Evolutionary conservation across 2,113 vertebrate genomes (phyloP), one percentile per base, ranked within the genome.

Genomic region (Phaethornis superciliosus): DNA sequence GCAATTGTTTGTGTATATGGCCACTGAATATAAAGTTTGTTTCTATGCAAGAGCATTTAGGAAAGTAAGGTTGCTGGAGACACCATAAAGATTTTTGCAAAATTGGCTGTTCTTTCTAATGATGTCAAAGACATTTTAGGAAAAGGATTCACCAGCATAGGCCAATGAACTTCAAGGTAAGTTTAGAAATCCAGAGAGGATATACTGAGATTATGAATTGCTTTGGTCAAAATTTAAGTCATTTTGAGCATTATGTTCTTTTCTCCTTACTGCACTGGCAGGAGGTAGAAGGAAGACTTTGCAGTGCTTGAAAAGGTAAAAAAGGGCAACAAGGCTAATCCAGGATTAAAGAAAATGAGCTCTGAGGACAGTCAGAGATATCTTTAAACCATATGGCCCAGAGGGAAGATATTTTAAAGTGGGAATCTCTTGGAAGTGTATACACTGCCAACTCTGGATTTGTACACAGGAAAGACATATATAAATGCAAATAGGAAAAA

Each of bases 271-370:
- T 64, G 40, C 44, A 81, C 4, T 76, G 65, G 7, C 7, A 10
- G 28, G n/a, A 59, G 46, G 14, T 54, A 22, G 33, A 33, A 9
- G 40, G 27, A 44, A 85, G 77, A 93, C 7, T 63, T 86, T 78
- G 49, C 52, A 81, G 75, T 86, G 81, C 89, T 96, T 80, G 87
- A 93, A 93, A 94, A 87, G 46, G 72, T 94, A 94, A 92, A 93
- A 56, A 75, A 96, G 74, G 81, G 81, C 91, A 91, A 68, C 22
- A 63, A 72, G 85, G 85, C 95, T 95, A 93, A 95, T 96, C 95
- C 78, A 69, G 95, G 95, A 96, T 97, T 93, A 95, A 94, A 85
- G 91, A 92, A 95, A 95, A 95, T 71, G 82, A 96, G 93, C 93
- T 93, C 59, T 62, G 62, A 97, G 81, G 92, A 89, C 88, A 93